Base-by-base conservation (phyloP, 2,888 invertebrate genomes). In the Hypena proboscidalis region DNA sequence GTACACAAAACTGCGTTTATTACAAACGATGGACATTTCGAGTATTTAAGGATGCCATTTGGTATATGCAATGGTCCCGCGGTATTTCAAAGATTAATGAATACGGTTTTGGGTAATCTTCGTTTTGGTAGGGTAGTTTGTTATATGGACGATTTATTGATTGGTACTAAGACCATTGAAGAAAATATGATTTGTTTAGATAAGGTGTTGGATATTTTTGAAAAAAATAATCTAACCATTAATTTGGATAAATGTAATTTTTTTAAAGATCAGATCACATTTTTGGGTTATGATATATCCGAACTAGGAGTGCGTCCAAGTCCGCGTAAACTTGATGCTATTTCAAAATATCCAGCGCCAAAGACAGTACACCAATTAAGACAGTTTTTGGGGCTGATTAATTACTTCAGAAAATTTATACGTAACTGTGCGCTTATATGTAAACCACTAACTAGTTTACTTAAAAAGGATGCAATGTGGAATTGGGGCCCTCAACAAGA, bases 1-100 rank as follows among this genome's bases (percentile, higher is more conserved):
- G 21, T 29, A 7, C 27, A 34, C 8, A 42, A 35, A 19, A 42
- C 41, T 13, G 34, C 41, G 1, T 42, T 42, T 19, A 30, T 42
- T 11, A 42, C 41, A 7, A 8, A 8, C 8, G 41, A 41, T 13
- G 41, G 41, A 1, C 34, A 34, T 27, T 41, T 22, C 13, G 41
- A 41, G 4, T 42, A 7, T 19, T 9, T 23, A 5, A 22, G 30
- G 4, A 35, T 42, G 34, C 41, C 41, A 3, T 42, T 42, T 15
- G 35, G 41, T 0, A 3, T 42, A 11, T 17, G 23, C 14, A 42
- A 35, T 9, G 35, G 13, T 5, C 35, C 35, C n/a, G 15, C 35
- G 0, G 34, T 35, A 1, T 42, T 35, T 4, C 41, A 42, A 29
- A 34, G 30, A 9, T 7, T 30, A 13, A 41, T 41, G 34, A 35